A percentile compares a stretch with the other conserved stretches of the same genome.
Conservation (phyloP, 2,888 invertebrate genomes). For the Euclidia mi region DNA sequence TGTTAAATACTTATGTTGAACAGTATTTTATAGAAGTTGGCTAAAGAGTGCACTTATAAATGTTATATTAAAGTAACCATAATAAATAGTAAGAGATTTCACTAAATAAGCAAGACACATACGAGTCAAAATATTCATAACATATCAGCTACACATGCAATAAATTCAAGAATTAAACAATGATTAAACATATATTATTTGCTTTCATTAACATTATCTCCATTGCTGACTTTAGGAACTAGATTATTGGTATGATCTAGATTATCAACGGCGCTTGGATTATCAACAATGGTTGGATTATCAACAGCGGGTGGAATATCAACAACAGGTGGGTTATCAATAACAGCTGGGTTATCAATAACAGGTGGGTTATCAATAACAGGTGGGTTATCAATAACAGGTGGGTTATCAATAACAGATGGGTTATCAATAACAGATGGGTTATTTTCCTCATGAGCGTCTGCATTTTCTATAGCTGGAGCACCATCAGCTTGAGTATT, state of each 20-base stretch:
- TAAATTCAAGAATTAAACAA: conserved; percentile 14
- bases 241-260: conserved; percentile 4
- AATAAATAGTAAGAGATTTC: too few species aligned
- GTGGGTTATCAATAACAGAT: background rate
- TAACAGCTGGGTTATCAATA: conserved; percentile 9
- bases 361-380: conserved; percentile 1
- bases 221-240: conserved; percentile 13
- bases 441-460: conserved; percentile 1
- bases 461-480: background rate
- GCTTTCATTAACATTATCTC: conserved; percentile 22
- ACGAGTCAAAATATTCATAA: conserved; percentile 10
- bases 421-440: background rate
- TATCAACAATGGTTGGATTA: background rate
- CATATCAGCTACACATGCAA: conserved; percentile 23
- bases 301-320: conserved; percentile 9
- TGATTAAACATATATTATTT: conserved; percentile 19
- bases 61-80: too few species aligned
- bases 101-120: background rate
- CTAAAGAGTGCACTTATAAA: background rate
- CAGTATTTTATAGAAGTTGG: background rate
- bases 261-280: background rate
- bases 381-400: background rate
- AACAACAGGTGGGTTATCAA: background rate
- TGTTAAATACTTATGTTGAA: background rate
- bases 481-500: conserved; percentile 4